These are phyloP conservation scores for Etia nguti DNA, from an alignment of 2,113 vertebrate species.

Conservation along the genomic window DNA sequence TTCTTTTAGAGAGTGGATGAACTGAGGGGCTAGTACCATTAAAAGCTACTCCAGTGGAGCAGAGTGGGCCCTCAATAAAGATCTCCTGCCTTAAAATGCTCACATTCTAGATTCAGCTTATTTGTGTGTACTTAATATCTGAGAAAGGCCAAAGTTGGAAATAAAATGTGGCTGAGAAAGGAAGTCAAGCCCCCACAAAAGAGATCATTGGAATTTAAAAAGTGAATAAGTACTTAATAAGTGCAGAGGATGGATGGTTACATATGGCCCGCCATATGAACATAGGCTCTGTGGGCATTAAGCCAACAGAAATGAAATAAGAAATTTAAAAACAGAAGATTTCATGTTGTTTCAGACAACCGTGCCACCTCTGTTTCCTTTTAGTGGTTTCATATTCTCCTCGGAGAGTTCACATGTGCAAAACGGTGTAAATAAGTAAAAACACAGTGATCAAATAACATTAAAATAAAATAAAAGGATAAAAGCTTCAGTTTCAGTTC, in stretches of 20 bases:
- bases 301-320: neutral
- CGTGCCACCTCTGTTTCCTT: neutral
- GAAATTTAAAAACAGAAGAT: neutral
- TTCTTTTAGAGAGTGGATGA: neutral
- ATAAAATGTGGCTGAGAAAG: neutral
- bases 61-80: neutral
- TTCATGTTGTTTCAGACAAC: neutral
- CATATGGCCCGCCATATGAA: neutral
- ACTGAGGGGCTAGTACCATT: neutral
- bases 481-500: neutral
- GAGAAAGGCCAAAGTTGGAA: neutral
- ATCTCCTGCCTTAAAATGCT: neutral
- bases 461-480: neutral
- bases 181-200: neutral
- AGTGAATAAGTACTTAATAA: neutral
- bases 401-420: constrained; percentile 17
- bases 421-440: neutral
- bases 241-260: neutral
- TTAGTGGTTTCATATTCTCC: constrained; percentile 15
- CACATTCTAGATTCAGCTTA: neutral
- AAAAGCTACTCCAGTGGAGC: neutral
- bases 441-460: neutral
- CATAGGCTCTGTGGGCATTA: neutral
- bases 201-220: neutral
- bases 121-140: neutral